Evolutionary conservation across 2,797 vertebrate species (phyloP), one percentile per base, ranked within the genome.

Genomic region (Propithecus deckenii): DNA sequence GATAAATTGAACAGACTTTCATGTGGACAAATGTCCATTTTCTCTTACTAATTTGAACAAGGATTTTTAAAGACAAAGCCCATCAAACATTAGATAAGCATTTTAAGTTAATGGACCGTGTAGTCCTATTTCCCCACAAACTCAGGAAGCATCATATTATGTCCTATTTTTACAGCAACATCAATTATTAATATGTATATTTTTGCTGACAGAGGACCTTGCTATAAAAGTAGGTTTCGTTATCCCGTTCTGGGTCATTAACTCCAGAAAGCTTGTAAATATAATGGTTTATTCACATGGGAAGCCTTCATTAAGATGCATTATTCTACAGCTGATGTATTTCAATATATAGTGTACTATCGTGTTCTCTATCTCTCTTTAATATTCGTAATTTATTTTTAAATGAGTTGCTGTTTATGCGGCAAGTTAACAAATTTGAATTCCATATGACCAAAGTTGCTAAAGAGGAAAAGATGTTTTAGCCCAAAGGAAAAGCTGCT

Each of bases 261-360:
- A 97, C 98, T 88, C 87, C 97, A 97, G 98, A 98, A 97, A 98
- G 98, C 98, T 98, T 98, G 98, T 98, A 98, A 98, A 98, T 98
- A 98, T 98, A 98, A 99, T 98, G 98, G 98, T 98, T 98, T 98
- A 97, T 98, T 98, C 98, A 98, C 98, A 97, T 97, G 98, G 98
- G 98, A 98, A 98, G 98, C 98, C 98, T 99, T 98, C 98, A 98
- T 98, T 98, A 98, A 99, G 98, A 98, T 98, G 98, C 98, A 98
- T 98, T 98, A 98, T 98, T 98, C 98, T 98, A 96, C 98, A 98
- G 97, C 97, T 97, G 98, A 98, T 98, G 98, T 97, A 89, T 97
- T 97, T 75, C 98, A 35, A 22, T 79, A 23, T 88, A 95, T 92
- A n/a, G 67, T 93, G 32, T 97, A 98, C 98, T 97, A 98, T 79